These are phyloP conservation scores for Potamarius usumacintae DNA, from an alignment of 2,113 vertebrate species.

Conservation along the genomic window DNA sequence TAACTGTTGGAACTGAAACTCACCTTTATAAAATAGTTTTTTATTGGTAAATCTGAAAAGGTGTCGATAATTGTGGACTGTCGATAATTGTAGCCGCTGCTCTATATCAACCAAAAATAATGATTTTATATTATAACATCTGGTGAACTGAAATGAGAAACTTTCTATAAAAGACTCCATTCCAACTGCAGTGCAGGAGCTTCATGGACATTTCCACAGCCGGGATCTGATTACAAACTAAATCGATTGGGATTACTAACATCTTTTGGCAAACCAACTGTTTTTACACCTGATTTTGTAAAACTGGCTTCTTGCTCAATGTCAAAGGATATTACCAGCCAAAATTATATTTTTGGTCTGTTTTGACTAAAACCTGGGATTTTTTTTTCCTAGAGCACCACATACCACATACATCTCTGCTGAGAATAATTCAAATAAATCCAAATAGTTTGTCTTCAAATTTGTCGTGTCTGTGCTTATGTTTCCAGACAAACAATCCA, in stretches of 20 bases:
- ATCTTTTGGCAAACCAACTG: neutral
- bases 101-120: too few species aligned
- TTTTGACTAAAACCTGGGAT: neutral
- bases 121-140: neutral
- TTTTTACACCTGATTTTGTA: neutral
- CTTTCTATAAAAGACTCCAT: neutral
- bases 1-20: too few species aligned
- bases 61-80: too few species aligned
- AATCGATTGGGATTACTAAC: neutral
- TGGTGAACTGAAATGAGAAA: neutral
- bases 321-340: neutral
- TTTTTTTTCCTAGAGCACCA: neutral
- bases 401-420: neutral
- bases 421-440: neutral
- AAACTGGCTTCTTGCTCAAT: neutral
- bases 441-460: neutral
- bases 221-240: neutral
- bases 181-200: neutral
- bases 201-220: neutral
- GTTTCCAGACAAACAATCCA: neutral
- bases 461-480: neutral
- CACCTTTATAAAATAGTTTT: too few species aligned
- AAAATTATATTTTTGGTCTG: neutral
- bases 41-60: too few species aligned
- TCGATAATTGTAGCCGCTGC: too few species aligned